These are phyloP conservation scores for Monoplex corrugatus DNA, from an alignment of 2,888 invertebrate genomes.

Conservation along the genomic window DNA sequence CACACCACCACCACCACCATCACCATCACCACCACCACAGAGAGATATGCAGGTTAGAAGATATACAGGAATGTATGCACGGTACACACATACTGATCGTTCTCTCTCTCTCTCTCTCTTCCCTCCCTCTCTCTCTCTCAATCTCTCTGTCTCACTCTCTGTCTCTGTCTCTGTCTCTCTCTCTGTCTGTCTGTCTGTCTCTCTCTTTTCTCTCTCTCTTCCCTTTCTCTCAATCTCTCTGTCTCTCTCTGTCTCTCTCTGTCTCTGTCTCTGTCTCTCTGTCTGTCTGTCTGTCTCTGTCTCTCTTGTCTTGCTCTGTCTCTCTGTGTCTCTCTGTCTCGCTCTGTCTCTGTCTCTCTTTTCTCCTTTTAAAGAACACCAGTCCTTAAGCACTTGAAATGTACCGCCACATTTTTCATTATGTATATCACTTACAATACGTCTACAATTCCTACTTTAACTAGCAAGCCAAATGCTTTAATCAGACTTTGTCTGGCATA, in stretches of 20 bases:
- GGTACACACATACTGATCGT: no score
- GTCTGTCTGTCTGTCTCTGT: not conserved
- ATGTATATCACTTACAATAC: no score
- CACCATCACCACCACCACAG: no score
- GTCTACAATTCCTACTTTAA: no score
- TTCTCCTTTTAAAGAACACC: no score
- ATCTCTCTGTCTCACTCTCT: not conserved
- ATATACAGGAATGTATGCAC: no score
- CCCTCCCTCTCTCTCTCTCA: not conserved
- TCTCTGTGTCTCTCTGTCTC: not conserved
- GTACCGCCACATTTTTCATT: no score
- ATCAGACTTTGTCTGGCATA: no score
- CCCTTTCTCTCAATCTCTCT: constrained; percentile 5
- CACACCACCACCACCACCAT: not conserved
- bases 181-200: not conserved
- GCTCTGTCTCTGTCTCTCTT: not conserved
- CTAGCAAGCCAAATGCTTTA: no score
- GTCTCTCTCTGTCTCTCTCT: not conserved
- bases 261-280: not conserved
- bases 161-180: not conserved
- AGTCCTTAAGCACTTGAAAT: no score
- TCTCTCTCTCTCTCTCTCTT: no score
- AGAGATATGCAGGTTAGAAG: no score
- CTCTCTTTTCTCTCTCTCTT: not conserved
- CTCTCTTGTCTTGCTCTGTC: not conserved